Conservation (phyloP, 2,888 invertebrate species). For the Galerucella pusilla region DNA sequence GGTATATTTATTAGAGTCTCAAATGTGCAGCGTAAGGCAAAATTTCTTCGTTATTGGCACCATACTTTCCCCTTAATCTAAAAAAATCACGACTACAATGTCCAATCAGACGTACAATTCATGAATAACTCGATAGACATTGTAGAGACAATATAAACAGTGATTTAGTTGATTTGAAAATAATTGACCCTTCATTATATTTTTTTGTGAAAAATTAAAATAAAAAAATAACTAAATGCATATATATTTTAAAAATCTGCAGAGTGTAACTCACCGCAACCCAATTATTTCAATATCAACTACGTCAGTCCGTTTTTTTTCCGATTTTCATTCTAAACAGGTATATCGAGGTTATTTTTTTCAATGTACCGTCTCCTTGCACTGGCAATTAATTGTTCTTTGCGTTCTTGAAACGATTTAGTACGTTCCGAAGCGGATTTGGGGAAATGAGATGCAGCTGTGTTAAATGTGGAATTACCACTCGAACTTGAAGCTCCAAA, state of each 20-base stretch:
- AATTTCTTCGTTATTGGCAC: slow-evolving; percentile 38
- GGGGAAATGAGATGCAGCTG: slow-evolving; percentile 67
- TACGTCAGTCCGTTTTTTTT: neutral
- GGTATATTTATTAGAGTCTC: slow-evolving; percentile 33
- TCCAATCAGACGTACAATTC: neutral
- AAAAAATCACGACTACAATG: neutral
- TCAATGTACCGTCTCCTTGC: slow-evolving; percentile 82
- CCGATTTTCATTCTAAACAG: slow-evolving; percentile 44
- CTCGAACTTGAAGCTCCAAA: slow-evolving; percentile 52
- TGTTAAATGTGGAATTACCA: slow-evolving; percentile 51
- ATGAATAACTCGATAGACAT: neutral
- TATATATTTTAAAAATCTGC: neutral
- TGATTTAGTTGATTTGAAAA: neutral
- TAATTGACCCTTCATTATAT: neutral
- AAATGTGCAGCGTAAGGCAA: slow-evolving; percentile 44
- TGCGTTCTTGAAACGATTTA: slow-evolving; percentile 82
- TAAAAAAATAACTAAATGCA: neutral
- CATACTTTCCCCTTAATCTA: slow-evolving; percentile 26
- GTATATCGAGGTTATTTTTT: slow-evolving; percentile 73
- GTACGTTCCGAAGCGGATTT: slow-evolving; percentile 73
- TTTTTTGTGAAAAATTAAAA: no score
- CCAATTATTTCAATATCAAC: slow-evolving; percentile 1
- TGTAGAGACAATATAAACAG: neutral
- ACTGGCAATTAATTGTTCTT: slow-evolving; percentile 80
- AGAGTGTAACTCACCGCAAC: neutral